Base-by-base conservation (phyloP, 2,797 vertebrate species). In the Parauchenoglanis punctatus region DNA sequence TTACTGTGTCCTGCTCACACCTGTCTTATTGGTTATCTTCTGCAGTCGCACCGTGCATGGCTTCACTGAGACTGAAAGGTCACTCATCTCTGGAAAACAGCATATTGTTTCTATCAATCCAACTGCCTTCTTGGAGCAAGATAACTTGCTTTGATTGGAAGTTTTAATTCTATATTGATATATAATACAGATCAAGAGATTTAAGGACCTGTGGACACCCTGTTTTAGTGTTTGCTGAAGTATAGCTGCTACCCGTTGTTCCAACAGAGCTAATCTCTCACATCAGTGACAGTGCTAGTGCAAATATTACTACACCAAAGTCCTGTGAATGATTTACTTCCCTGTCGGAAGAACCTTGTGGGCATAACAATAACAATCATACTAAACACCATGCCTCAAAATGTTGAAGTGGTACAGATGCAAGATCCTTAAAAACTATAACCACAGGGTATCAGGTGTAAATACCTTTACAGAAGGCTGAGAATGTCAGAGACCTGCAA, bases 21-120 rank as follows among this genome's bases (percentile, higher is more conserved):
- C 87, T 90, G 81, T 89, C 94, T 94, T 94, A 96, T 95, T 52
- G 40, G 83, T 89, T 40, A 96, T 91, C 91, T 94, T 96, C 73
- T 63, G 91, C 63, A 96, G 95, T 65, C 91, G 94, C 75, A 96
- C 95, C 90, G 93, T 90, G 88, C 96, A 96, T 1, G 93, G 90
- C 89, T 89, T 96, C 90, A 96, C 7, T 88, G 72, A 84, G 59
- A 88, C 1, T 82, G 86, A 68, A 59, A 88, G 84, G 73, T 90
- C 91, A 85, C 93, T 91, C 52, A 81, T 31, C 54, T 88, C 93
- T 95, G 90, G 40, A 94, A 91, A 93, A 94, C 73, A 84, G 86
- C 70, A 92, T 8, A 82, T 86, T 78, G 84, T 84, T 91, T 88
- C 31, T 77, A 88, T 49, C 81, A 91, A 90, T 89, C 78, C 89